A percentile compares a stretch with the other conserved stretches of the same genome.
Evolutionary conservation across 2,113 vertebrate species (phyloP).

Genomic region (Seriola rivoliana): DNA sequence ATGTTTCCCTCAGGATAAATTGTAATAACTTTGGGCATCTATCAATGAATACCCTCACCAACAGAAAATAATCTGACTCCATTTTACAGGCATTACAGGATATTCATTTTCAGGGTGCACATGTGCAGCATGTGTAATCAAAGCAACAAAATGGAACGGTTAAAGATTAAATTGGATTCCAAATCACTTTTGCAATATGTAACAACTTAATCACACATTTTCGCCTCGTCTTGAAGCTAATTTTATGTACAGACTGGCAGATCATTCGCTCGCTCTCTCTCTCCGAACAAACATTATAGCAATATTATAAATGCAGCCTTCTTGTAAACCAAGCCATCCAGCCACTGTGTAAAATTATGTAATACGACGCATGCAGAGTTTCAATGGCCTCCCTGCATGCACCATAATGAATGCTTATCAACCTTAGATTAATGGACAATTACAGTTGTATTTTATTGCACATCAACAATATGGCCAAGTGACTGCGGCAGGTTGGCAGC

Average conservation of each 20-base stretch:
- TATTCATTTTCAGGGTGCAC: not conserved
- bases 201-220: constrained; percentile 28
- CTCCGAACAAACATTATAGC: constrained; percentile 29
- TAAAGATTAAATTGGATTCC: not conserved
- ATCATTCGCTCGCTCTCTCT: constrained; percentile 23
- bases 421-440: constrained; percentile 81
- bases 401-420: constrained; percentile 75
- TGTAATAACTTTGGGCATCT: not conserved
- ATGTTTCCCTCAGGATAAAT: not conserved
- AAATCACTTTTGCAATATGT: constrained; percentile 2
- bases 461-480: constrained; percentile 69
- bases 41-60: not conserved
- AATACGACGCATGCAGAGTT: constrained; percentile 58
- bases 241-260: not conserved
- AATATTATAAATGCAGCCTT: constrained; percentile 33
- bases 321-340: constrained; percentile 70
- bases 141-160: not conserved
- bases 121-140: constrained; percentile 4
- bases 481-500: constrained; percentile 34
- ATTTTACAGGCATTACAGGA: not conserved
- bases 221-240: not conserved
- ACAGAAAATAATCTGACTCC: not conserved
- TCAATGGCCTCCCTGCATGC: constrained; percentile 53
- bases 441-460: constrained; percentile 75
- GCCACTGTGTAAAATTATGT: constrained; percentile 57